A percentile compares a stretch with the other conserved stretches of the same genome.
Conservation (phyloP, 2,797 vertebrate genomes). For the Argentina silus region DNA sequence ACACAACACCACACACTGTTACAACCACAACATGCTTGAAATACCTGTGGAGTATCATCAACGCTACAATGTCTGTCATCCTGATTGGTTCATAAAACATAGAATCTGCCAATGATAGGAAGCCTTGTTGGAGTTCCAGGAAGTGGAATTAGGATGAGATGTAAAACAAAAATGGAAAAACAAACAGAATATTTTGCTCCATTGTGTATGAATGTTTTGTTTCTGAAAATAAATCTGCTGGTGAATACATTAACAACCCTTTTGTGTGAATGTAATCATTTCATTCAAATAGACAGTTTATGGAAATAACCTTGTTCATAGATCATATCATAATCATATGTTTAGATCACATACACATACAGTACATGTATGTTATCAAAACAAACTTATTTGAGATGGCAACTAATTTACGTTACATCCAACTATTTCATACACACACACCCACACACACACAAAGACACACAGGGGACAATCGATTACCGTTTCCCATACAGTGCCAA, state of each 20-base stretch:
- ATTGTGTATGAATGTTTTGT: conserved; percentile 37
- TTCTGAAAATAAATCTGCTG: conserved; percentile 71
- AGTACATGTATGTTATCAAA: too few species aligned
- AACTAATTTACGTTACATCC: too few species aligned
- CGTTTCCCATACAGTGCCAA: too few species aligned
- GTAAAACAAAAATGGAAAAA: background rate
- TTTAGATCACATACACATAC: too few species aligned
- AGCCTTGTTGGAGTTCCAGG: conserved; percentile 8
- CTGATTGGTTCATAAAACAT: conserved; percentile 21
- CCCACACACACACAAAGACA: too few species aligned
- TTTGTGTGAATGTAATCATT: conserved; percentile 40
- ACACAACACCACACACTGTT: conserved; percentile 30
- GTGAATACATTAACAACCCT: conserved; percentile 39
- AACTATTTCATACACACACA: too few species aligned
- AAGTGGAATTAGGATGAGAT: background rate
- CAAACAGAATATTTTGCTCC: background rate
- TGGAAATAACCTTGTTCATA: background rate
- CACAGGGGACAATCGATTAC: too few species aligned
- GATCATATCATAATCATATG: too few species aligned
- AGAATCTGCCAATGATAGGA: conserved; percentile 18
- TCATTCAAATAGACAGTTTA: conserved; percentile 3
- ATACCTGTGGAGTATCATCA: background rate
- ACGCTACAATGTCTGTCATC: conserved; percentile 18
- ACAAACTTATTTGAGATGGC: too few species aligned
- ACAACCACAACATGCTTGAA: conserved; percentile 29